phyloP scores from a whole-genome alignment of 2,113 vertebrate species.

The Solea senegalensis region DNA sequence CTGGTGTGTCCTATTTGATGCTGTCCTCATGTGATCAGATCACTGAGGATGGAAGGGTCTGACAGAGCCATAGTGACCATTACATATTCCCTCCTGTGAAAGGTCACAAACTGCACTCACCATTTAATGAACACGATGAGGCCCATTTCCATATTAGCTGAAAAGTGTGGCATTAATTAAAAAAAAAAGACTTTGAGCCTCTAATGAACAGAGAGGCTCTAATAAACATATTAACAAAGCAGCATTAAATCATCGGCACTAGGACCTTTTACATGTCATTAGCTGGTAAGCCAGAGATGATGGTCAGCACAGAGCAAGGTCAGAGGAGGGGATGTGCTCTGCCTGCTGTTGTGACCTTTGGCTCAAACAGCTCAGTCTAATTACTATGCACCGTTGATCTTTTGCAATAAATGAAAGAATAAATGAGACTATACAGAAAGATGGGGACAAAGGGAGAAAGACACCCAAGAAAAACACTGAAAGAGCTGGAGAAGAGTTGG shows the following conservation, averaged over 20 bases:
- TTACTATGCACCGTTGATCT: conserved; percentile 56
- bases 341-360: conserved; percentile 44
- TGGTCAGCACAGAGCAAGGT: conserved; percentile 55
- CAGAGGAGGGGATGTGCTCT: conserved; percentile 25
- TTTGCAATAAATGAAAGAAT: conserved; percentile 32
- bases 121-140: conserved; percentile 23
- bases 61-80: not conserved
- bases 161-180: not conserved
- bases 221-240: conserved; percentile 61
- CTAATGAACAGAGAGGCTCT: conserved; percentile 21
- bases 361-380: conserved; percentile 49
- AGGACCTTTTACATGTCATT: conserved; percentile 52
- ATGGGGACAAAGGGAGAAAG: conserved; percentile 12
- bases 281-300: conserved; percentile 41
- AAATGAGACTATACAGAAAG: conserved; percentile 41
- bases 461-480: not conserved
- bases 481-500: conserved; percentile 32
- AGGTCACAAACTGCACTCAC: conserved; percentile 15
- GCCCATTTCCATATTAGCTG: conserved; percentile 26
- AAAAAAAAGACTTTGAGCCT: conserved; percentile 8
- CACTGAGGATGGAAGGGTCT: too few species aligned
- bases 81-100: conserved; percentile 1
- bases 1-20: too few species aligned
- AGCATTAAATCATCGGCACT: conserved; percentile 38
- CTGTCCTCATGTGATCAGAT: too few species aligned